Evolutionary conservation across 1,140 invertebrate species (phyloP).

Genomic region (Brachionus rubens): DNA sequence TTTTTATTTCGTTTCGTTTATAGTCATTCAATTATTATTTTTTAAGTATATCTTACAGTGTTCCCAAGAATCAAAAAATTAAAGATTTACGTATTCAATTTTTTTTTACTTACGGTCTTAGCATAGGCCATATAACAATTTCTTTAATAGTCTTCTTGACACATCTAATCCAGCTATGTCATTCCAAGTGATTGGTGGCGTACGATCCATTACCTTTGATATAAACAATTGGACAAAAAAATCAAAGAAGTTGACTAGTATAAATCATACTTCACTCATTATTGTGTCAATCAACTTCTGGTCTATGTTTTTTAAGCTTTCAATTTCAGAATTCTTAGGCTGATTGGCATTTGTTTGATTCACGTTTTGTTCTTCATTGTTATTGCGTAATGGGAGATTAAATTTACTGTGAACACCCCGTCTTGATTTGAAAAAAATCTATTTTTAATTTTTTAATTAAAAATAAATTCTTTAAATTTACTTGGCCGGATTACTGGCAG

Average conservation of each 20-base stretch:
- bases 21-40: no score
- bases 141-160: conserved; percentile 89
- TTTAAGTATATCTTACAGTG: no score
- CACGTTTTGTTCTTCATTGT: background rate
- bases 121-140: conserved; percentile 86
- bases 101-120: conserved; percentile 70
- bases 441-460: background rate
- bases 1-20: no score
- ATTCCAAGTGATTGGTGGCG: conserved; percentile 66
- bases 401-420: conserved; percentile 45
- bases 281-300: conserved; percentile 44
- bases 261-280: conserved; percentile 27
- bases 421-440: background rate
- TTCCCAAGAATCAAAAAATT: no score
- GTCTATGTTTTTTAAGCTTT: conserved; percentile 33
- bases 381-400: conserved; percentile 34
- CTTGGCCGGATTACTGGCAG: conserved; percentile 40
- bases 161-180: conserved; percentile 88
- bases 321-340: conserved; percentile 18
- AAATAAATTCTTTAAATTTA: background rate
- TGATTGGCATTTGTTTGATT: conserved; percentile 13
- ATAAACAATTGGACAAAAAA: background rate
- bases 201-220: conserved; percentile 17
- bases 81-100: no score
- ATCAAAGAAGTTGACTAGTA: background rate